Evolutionary conservation across 2,888 invertebrate genomes (phyloP).

Genomic region (Scelioninae gen. 2): DNA sequence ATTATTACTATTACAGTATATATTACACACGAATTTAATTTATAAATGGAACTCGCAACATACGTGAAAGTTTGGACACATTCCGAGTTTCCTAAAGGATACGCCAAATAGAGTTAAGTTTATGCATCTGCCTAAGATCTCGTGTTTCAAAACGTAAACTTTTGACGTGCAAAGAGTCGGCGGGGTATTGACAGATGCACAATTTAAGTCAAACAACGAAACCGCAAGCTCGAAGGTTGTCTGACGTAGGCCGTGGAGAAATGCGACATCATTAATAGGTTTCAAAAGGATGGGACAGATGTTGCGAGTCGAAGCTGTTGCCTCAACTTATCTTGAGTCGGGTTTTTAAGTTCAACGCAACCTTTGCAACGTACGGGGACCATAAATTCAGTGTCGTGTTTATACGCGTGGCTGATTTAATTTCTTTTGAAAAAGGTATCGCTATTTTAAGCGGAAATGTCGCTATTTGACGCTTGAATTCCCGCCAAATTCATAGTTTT

Average conservation of each 20-base stretch:
- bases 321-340: not conserved
- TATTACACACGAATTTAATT: too few relatives aligned
- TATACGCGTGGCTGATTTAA: not conserved
- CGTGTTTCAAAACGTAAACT: constrained; percentile 1
- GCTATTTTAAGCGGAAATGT: too few relatives aligned
- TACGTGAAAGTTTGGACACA: not conserved
- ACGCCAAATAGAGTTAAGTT: constrained; percentile 8
- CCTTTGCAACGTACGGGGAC: not conserved
- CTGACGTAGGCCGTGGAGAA: constrained; percentile 9
- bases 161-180: constrained; percentile 2
- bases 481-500: too few relatives aligned
- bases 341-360: not conserved
- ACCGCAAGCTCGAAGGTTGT: constrained; percentile 23
- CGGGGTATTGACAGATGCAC: constrained; percentile 11
- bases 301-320: constrained; percentile 1
- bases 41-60: too few relatives aligned
- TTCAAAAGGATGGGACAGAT: constrained; percentile 31
- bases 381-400: not conserved
- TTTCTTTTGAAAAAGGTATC: too few relatives aligned
- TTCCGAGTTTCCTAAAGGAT: not conserved
- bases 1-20: too few relatives aligned
- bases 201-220: constrained; percentile 19
- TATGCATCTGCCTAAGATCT: constrained; percentile 10
- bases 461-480: too few relatives aligned
- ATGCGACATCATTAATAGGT: constrained; percentile 23